Evolutionary conservation across 2,888 invertebrate genomes (phyloP), one percentile per base, ranked within the genome.

Genomic region (Eucera pruinosa): DNA sequence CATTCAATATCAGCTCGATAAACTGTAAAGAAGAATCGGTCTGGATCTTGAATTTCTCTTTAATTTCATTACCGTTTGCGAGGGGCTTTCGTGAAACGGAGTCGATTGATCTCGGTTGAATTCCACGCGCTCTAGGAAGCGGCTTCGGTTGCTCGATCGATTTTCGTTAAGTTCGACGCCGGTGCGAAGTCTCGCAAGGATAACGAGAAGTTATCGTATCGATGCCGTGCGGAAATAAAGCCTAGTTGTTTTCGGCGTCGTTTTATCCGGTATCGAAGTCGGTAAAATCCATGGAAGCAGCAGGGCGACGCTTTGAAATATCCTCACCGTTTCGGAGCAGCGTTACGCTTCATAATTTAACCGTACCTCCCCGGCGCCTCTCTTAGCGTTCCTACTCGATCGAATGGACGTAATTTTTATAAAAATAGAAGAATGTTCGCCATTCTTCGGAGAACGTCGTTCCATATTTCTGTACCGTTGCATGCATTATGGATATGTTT

Each of bases 141-240:
- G 45, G 33, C 33, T 36, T n/a, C 43, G 43, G 13, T n/a, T 15
- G 50, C 13, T 67, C 68, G 66, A 65, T 75, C 62, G 77, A 54
- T 65, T 76, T 62, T 57, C 57, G 76, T 70, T 55, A 66, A 67
- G 33, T 55, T 61, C 48, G 52, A 36, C 27, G 41, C 13, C 7
- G 27, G 25, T 2, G 27, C 50, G 43, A 62, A 33, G 9, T 65
- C 54, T 54, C 52, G 33, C 54, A 39, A 64, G 50, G 62, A 54
- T 75, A 78, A 78, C 69, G 64, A 66, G 62, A 66, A 75, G 65
- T 75, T 77, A 77, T 58, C 54, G 71, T 48, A n/a, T 43, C 47
- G 48, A 60, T 55, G 54, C 64, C 15, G 27, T 47, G 30, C 55
- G 57, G 73, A 50, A 67, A 70, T 73, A 62, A 47, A 68, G 39